Evolutionary conservation across 2,888 invertebrate genomes (phyloP), one percentile per base, ranked within the genome.

Genomic region (Lathronympha strigana): DNA sequence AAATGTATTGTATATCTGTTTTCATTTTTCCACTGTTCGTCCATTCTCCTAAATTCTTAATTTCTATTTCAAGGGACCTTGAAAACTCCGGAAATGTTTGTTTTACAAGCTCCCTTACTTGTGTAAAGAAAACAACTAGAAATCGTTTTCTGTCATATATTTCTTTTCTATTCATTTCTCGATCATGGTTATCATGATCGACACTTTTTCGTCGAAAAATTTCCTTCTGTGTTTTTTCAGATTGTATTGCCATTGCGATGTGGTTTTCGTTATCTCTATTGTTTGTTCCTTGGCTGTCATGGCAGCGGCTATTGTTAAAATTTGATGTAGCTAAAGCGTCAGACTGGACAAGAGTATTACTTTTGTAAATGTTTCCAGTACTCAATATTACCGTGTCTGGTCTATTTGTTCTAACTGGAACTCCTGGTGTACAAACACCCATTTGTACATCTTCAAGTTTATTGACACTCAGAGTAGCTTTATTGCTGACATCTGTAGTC

Each of bases 1-100:
- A 57, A 21, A 57, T 57, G 28, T 21, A 57, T 9, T 57, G 57
- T 40, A 57, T 57, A 4, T 45, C 57, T 17, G 43, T 57, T 31
- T 57, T 57, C n/a, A 45, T 9, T 31, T 31, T 31, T 21, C 57
- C 31, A 21, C 25, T 43, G 15, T 4, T 40, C 5, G 45, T 19
- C 31, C 28, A 0, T 45, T 13, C 11, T 8, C 57, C 57, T 17
- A 57, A 21, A 57, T 28, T 45, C n/a, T 21, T n/a, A 28, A 43
- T 57, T 45, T 57, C 57, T 4, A 9, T 57, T 57, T 31, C 28
- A 45, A 57, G 57, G 8, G 57, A 57, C 4, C 45, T 57, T 5
- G 31, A 43, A 45, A 57, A 57, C 45, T 43, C 57, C 11, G 57
- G 43, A 9, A 57, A 57, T 8, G 57, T 31, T 31, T 45, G 19